Base-by-base conservation (phyloP, 2,888 invertebrate genomes). In the Diaperis boleti region DNA sequence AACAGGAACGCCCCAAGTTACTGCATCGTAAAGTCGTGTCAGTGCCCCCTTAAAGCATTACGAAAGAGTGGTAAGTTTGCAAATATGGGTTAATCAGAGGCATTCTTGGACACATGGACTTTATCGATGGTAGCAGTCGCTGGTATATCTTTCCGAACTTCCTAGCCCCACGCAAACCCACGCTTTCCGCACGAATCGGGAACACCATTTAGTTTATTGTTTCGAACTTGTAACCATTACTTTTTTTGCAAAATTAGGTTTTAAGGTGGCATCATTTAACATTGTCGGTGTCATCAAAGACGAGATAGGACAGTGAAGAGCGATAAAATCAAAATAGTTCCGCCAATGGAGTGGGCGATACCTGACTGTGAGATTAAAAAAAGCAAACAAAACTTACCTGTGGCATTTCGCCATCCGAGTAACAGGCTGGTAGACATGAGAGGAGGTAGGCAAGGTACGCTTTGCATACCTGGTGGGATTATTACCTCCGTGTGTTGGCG, bases 341-440 rank as follows among this genome's bases (percentile, higher is more conserved):
- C n/a, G n/a, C n/a, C n/a, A n/a, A n/a, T n/a, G n/a, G n/a, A n/a
- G n/a, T n/a, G n/a, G n/a, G n/a, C n/a, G n/a, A 1, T 11, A 56
- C 56, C 56, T 57, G 26, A 3, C n/a, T n/a, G 20, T 13, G n/a
- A 3, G 11, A 17, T 6, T 22, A 18, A 47, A 62, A 62, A 52
- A 64, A 56, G 68, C 67, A 69, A 69, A 65, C 56, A 65, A 57
- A 66, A 68, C 69, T 73, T 74, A 77, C 77, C 76, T 77, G 76
- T 66, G 71, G 70, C 69, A 69, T 73, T 73, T 67, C 65, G 74
- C 72, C 69, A 75, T 72, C 65, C 59, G 49, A 45, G 55, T 72
- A 74, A 62, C 68, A 70, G 77, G 77, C 70, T 65, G 69, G 62
- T 68, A 77, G 72, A 67, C 56, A 3, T 17, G 13, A 11, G 52